A percentile compares a stretch with the other conserved stretches of the same genome.
Evolutionary conservation across 2,888 invertebrate genomes (phyloP).

Genomic region (Hipparchia sbordonii): DNA sequence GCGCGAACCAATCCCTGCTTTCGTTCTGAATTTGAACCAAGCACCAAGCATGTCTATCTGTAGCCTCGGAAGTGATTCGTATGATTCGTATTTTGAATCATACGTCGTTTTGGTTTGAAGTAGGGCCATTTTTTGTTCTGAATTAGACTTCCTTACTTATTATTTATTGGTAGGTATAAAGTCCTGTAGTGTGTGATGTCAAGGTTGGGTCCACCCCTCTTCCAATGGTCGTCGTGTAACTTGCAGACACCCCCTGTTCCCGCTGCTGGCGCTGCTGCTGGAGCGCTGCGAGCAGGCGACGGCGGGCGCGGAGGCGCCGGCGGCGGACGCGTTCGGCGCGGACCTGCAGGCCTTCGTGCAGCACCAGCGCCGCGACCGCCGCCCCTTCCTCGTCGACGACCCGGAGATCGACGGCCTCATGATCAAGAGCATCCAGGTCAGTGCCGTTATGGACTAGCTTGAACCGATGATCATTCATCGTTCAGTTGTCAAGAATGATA

Average conservation of each 20-base stretch:
- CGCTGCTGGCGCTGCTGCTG: constrained; percentile 94
- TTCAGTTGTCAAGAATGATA: no score
- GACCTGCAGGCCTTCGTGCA: constrained; percentile 95
- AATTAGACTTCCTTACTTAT: no score
- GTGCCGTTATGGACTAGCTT: background rate
- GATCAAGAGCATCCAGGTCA: constrained; percentile 80
- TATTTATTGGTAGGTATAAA: background rate
- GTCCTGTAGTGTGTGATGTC: background rate
- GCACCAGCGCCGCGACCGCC: constrained; percentile 92
- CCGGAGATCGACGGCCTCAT: constrained; percentile 96
- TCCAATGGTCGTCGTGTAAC: background rate
- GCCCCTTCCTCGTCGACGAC: constrained; percentile 94
- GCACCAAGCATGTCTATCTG: no score
- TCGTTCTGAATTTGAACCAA: no score
- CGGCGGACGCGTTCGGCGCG: constrained; percentile 93
- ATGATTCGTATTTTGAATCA: no score
- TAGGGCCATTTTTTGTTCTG: no score
- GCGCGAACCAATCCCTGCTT: no score
- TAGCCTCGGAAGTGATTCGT: no score
- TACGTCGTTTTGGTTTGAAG: no score
- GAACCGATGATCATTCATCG: no score
- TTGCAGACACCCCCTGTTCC: constrained; percentile 95
- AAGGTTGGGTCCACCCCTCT: background rate
- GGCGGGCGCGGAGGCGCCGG: constrained; percentile 93
- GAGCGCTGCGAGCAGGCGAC: constrained; percentile 99